Conservation (phyloP, 2,113 vertebrate species). For the Forbesichthys papilliferus region DNA sequence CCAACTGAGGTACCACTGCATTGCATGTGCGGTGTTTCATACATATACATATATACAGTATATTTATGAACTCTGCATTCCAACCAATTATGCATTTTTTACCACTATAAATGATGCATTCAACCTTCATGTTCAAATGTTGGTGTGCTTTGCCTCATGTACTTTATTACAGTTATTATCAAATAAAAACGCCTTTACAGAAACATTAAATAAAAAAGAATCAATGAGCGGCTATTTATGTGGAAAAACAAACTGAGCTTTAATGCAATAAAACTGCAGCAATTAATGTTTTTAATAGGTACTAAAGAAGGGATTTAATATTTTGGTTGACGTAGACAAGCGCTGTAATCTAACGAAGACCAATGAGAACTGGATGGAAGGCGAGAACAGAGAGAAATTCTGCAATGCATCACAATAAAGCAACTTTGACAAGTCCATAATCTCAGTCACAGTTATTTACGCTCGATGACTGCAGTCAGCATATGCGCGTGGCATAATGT, state of each 20-base stretch:
- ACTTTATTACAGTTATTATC: conserved; percentile 57
- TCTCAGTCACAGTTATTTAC: conserved; percentile 69
- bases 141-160: conserved; percentile 13
- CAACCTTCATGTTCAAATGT: conserved; percentile 5
- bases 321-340: conserved; percentile 46
- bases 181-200: conserved; percentile 60
- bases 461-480: conserved; percentile 48
- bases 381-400: conserved; percentile 27
- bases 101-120: conserved; percentile 38
- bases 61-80: conserved; percentile 78
- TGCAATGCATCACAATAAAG: conserved; percentile 68
- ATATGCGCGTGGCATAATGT: conserved; percentile 49
- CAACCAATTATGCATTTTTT: conserved; percentile 64
- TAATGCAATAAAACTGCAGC: conserved; percentile 57
- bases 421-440: conserved; percentile 69
- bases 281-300: conserved; percentile 67
- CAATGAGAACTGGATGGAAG: conserved; percentile 20
- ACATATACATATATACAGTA: conserved; percentile 63
- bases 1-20: conserved; percentile 69
- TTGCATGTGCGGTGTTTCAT: conserved; percentile 67
- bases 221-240: conserved; percentile 50
- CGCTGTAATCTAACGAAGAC: conserved; percentile 49
- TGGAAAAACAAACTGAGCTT: conserved; percentile 63
- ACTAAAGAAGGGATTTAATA: conserved; percentile 62
- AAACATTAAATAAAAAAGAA: conserved; percentile 58